Base-by-base conservation (phyloP, 2,113 vertebrate species). In the Panurus biarmicus region DNA sequence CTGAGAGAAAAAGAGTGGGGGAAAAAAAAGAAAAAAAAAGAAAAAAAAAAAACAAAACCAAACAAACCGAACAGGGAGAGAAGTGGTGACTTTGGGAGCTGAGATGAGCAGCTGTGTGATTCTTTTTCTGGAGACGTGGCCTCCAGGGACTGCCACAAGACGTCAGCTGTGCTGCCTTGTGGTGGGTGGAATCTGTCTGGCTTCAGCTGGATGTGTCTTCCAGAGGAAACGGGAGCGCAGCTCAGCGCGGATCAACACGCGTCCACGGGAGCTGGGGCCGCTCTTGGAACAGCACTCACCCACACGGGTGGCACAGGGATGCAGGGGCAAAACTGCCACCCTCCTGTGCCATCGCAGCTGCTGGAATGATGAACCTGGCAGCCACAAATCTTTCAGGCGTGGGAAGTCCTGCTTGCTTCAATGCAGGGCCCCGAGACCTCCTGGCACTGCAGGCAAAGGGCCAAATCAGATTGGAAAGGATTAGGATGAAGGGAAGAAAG, bases 71-170 rank as follows among this genome's bases (percentile, higher is more conserved):
- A 15, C 26, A 14, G 14, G 26, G 19, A 47, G 82, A 24, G 25
- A 85, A 91, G 84, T 42, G 66, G 50, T 42, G 85, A 54, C 26
- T 87, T 72, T 24, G 38, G 78, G 67, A 89, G 86, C 73, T 17
- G 80, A 57, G 93, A 28, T 62, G 93, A 92, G 84, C 84, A 73
- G 81, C 71, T 85, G 74, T 54, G 76, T 42, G 66, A 23, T 91
- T 76, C 82, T 64, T 93, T 80, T 93, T 73, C 82, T 80, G 85
- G 89, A 94, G 95, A 21, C 0, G 13, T 67, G 72, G 91, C 94
- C 90, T 60, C 71, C 2, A 85, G 95, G 94, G 93, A 74, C 77
- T 94, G 93, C 91, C 89, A 58, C 66, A 20, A 73, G 81, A 76
- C 62, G 20, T 76, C 75, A 80, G 81, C 78, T 58, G 40, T 71